A percentile compares a stretch with the other conserved stretches of the same genome.
These are phyloP conservation scores for Pseudorectes ferrugineus DNA, from an alignment of 2,113 vertebrate species.

Conservation along the genomic window DNA sequence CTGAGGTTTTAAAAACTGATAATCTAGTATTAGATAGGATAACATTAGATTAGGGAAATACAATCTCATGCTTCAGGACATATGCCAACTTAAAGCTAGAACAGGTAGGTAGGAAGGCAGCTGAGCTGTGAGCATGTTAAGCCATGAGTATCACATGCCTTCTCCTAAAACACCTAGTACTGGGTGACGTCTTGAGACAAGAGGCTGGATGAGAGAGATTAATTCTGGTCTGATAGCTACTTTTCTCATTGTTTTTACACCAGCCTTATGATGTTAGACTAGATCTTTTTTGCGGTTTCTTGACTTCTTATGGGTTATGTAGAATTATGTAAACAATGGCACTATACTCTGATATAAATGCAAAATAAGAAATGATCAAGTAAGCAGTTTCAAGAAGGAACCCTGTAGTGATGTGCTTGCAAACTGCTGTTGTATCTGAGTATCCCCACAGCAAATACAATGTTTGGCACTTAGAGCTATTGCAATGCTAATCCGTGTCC, in stretches of 20 bases:
- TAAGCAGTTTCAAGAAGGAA: neutral
- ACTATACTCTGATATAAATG: neutral
- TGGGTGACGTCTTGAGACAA: neutral
- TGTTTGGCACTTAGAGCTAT: neutral
- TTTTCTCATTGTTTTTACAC: neutral
- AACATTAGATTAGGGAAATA: conserved; percentile 2
- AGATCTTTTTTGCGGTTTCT: neutral
- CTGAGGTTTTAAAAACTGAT: neutral
- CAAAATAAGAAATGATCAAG: neutral
- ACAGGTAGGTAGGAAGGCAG: neutral
- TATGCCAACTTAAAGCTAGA: neutral
- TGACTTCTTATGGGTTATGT: neutral
- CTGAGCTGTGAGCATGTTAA: neutral
- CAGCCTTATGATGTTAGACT: neutral
- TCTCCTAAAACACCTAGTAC: neutral
- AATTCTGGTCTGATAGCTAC: neutral
- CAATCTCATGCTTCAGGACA: neutral
- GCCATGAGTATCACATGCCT: fast-evolving
- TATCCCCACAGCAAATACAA: neutral
- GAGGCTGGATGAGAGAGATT: neutral
- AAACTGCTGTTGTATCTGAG: neutral
- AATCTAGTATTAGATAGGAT: neutral
- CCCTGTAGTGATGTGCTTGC: neutral
- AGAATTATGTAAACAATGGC: neutral
- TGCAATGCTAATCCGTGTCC: neutral